A percentile compares a stretch with the other conserved stretches of the same genome.
phyloP scores from a whole-genome alignment of 2,888 invertebrate genomes.

The Cataglyphis livida region DNA sequence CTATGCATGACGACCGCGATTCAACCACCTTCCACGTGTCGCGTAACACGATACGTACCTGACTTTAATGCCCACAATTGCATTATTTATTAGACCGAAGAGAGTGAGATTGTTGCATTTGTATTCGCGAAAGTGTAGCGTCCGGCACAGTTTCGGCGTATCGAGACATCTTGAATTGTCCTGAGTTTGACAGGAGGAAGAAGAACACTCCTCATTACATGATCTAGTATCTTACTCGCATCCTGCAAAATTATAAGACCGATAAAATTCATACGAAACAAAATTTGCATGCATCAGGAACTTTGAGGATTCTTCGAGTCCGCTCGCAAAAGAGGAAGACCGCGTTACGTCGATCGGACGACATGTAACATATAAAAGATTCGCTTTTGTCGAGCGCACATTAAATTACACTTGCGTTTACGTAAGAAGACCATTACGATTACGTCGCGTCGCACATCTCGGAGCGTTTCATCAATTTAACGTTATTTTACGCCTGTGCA shows the following conservation, averaged over 20 bases:
- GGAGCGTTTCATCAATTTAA: neutral
- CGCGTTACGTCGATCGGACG: slow-evolving; percentile 54
- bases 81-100: slow-evolving; percentile 18
- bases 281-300: neutral
- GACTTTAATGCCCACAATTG: slow-evolving; percentile 12
- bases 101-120: slow-evolving; percentile 32
- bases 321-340: slow-evolving; percentile 15
- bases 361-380: slow-evolving; percentile 10
- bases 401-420: slow-evolving; percentile 31
- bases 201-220: neutral
- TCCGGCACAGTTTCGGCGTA: neutral
- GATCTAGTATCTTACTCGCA: neutral
- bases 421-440: slow-evolving; percentile 27
- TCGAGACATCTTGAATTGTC: neutral
- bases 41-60: slow-evolving; percentile 1
- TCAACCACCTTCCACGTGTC: slow-evolving; percentile 30
- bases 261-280: neutral
- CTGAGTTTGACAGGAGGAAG: neutral
- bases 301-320: slow-evolving; percentile 41
- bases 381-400: slow-evolving; percentile 7
- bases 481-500: neutral
- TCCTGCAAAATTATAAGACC: no score
- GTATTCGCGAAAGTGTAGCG: slow-evolving; percentile 18
- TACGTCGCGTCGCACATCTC: neutral
- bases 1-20: slow-evolving; percentile 22